These are phyloP conservation scores for Lasioglossum calceatum DNA, from an alignment of 2,888 invertebrate genomes.

Conservation along the genomic window DNA sequence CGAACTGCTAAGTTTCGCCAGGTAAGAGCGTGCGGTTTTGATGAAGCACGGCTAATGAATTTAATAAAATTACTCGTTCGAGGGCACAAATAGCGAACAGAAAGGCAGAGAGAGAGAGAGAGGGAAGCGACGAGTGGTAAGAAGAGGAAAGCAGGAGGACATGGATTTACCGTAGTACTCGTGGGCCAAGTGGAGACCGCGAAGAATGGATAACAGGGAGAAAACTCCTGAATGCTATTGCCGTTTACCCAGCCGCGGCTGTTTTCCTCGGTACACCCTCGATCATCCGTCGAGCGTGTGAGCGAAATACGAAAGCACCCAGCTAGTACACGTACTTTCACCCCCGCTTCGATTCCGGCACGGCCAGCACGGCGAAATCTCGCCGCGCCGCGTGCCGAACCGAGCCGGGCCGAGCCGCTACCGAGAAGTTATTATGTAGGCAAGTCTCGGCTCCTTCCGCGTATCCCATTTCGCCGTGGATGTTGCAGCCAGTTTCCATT, in stretches of 20 bases:
- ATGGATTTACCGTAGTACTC: conserved; percentile 22
- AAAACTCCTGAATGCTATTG: conserved; percentile 14
- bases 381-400: not conserved
- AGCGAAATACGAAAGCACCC: conserved; percentile 62
- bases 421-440: conserved; percentile 46
- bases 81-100: not conserved
- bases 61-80: conserved; percentile 37
- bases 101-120: not conserved
- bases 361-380: conserved; percentile 18
- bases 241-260: conserved; percentile 11
- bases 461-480: conserved; percentile 46
- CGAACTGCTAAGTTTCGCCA: conserved; percentile 39
- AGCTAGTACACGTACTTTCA: conserved; percentile 20
- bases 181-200: not conserved
- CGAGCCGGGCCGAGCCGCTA: not conserved
- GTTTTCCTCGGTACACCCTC: conserved; percentile 55
- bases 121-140: not conserved
- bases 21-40: conserved; percentile 30
- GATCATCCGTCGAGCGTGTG: conserved; percentile 63
- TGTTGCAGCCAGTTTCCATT: conserved; percentile 39
- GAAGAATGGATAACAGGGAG: conserved; percentile 17
- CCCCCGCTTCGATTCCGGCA: conserved; percentile 43
- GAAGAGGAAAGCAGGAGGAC: not conserved
- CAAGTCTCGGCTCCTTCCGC: conserved; percentile 35
- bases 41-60: conserved; percentile 48